Conservation (phyloP, 2,113 vertebrate species). For the Chloroceryle aenea region DNA sequence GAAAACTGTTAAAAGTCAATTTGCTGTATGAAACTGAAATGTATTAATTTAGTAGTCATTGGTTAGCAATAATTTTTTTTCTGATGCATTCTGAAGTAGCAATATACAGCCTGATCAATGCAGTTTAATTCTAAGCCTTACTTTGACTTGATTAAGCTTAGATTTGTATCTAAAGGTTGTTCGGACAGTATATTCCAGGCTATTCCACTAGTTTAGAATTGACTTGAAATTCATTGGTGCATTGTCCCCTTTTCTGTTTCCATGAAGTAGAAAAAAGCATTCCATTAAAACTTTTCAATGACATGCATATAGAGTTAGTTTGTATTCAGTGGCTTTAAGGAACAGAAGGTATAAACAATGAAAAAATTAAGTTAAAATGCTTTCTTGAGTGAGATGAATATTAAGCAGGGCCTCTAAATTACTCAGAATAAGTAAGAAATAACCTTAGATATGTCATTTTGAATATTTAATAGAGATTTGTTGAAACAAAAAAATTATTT, state of each 20-base stretch:
- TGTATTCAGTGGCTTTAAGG: constrained; percentile 60
- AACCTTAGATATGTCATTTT: neutral
- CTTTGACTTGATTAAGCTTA: neutral
- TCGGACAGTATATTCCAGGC: neutral
- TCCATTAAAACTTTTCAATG: constrained; percentile 43
- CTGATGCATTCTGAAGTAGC: constrained; percentile 17
- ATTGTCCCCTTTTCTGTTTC: constrained; percentile 21
- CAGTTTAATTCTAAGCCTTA: neutral
- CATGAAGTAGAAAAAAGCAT: constrained; percentile 37
- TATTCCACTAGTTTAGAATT: neutral
- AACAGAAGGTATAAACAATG: constrained; percentile 46
- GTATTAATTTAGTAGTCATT: neutral
- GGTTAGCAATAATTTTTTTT: constrained; percentile 12
- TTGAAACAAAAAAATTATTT: neutral
- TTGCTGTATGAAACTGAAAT: constrained; percentile 14
- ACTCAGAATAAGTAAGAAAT: constrained; percentile 8
- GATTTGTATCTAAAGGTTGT: neutral
- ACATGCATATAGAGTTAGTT: constrained; percentile 69
- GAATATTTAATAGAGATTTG: neutral
- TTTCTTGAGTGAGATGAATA: constrained; percentile 30
- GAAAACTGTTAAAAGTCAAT: constrained; percentile 8
- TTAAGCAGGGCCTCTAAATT: constrained; percentile 25
- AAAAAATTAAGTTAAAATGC: constrained; percentile 45
- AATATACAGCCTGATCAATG: neutral
- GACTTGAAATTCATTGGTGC: neutral